Percentiles rank a stretch among this genome's conserved stretches.
Conservation (phyloP, 2,113 vertebrate species). For the Sturnira hondurensis region DNA sequence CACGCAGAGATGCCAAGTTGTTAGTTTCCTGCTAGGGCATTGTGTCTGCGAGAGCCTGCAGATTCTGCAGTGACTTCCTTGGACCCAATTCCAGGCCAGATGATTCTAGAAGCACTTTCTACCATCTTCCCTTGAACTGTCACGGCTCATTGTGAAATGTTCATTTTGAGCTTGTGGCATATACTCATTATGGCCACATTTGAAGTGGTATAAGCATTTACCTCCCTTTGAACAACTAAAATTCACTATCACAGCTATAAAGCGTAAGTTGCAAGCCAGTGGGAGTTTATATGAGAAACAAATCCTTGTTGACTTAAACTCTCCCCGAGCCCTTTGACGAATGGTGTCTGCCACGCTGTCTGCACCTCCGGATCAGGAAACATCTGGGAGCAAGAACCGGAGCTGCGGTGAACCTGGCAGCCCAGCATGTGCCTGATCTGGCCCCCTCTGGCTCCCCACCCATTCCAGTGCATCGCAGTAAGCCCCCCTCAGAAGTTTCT, state of each 20-base stretch:
- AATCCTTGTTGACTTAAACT: not conserved
- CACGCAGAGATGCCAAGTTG: fast-evolving
- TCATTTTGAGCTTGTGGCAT: not conserved
- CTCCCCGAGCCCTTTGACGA: not conserved
- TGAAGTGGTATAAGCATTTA: not conserved
- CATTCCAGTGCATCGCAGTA: slow-evolving; percentile 35
- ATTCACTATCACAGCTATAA: not conserved
- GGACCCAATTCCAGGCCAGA: not conserved
- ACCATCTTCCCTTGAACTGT: not conserved
- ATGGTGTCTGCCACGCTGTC: not conserved
- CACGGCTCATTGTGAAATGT: not conserved
- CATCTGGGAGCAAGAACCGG: not conserved
- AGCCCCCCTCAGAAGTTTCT: slow-evolving; percentile 56
- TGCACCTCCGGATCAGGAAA: not conserved
- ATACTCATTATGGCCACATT: not conserved
- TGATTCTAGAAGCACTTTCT: not conserved
- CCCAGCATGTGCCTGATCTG: not conserved
- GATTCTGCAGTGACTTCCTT: not conserved
- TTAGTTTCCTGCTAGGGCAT: not conserved
- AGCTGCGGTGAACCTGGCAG: not conserved
- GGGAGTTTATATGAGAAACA: not conserved
- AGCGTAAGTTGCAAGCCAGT: not conserved
- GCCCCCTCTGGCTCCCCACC: slow-evolving; percentile 34
- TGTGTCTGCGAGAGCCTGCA: not conserved
- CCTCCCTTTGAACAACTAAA: not conserved